A percentile compares a stretch with the other conserved stretches of the same genome.
Evolutionary conservation across 2,888 invertebrate species (phyloP).

Genomic region (Chaetogeoica ovagalla): DNA sequence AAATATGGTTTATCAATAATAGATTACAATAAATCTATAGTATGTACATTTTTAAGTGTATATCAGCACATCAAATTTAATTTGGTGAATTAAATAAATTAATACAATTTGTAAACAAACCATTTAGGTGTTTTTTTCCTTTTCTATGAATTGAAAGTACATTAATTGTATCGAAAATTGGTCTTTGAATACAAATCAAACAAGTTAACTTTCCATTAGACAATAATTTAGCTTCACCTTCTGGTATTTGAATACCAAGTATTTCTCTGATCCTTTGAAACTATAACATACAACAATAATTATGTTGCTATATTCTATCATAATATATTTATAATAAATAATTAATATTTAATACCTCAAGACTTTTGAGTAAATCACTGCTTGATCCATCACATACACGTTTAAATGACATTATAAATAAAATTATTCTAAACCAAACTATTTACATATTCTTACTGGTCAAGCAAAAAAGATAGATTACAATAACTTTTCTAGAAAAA

Average conservation of each 20-base stretch:
- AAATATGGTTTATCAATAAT: too few relatives aligned
- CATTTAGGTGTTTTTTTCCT: constrained; percentile 56
- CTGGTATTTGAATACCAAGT: constrained; percentile 56
- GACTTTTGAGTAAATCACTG: constrained; percentile 53
- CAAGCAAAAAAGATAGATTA: background rate
- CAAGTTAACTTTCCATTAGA: constrained; percentile 57
- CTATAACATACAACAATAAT: constrained; percentile 41
- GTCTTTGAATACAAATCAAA: constrained; percentile 56
- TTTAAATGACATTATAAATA: constrained; percentile 54
- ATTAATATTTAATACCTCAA: constrained; percentile 48
- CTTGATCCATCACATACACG: constrained; percentile 54
- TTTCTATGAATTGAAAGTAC: constrained; percentile 56
- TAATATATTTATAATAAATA: constrained; percentile 14
- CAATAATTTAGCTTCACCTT: constrained; percentile 56
- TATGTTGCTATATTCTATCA: background rate
- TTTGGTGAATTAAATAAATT: background rate
- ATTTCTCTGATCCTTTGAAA: constrained; percentile 56
- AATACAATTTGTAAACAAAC: constrained; percentile 51
- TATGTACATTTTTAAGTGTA: too few relatives aligned
- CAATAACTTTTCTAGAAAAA: constrained; percentile 34
- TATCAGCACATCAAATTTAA: too few relatives aligned
- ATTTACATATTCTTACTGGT: background rate
- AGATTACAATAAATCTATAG: too few relatives aligned
- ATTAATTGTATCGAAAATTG: constrained; percentile 57
- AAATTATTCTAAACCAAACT: background rate